phyloP scores from a whole-genome alignment of 2,888 invertebrate species.

The Kryphioiulus occultus region DNA sequence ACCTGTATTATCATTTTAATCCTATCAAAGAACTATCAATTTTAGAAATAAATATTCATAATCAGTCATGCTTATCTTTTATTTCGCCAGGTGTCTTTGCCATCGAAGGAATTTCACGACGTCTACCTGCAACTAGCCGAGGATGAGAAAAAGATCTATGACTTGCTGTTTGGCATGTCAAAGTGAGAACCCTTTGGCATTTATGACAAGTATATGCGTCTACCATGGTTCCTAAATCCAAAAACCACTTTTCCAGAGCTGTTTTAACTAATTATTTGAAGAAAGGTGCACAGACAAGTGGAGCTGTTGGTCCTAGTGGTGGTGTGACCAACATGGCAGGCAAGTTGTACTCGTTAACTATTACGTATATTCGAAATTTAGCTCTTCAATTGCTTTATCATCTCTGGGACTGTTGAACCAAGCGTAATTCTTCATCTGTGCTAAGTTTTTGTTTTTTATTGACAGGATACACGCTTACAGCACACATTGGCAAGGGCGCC shows the following conservation, averaged over 20 bases:
- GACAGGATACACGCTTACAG: not conserved
- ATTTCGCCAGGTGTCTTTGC: constrained; percentile 68
- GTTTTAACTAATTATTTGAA: constrained; percentile 61
- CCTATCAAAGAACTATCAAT: no score
- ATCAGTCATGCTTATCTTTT: not conserved
- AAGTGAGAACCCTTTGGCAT: constrained; percentile 59
- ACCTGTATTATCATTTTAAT: no score
- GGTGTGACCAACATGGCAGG: not conserved
- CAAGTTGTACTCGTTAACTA: not conserved
- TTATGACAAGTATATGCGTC: not conserved
- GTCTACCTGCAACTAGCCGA: constrained; percentile 59
- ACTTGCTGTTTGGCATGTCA: constrained; percentile 68
- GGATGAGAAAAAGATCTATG: constrained; percentile 72
- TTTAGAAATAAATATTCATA: no score
- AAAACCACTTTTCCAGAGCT: constrained; percentile 57
- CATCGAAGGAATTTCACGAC: constrained; percentile 70
- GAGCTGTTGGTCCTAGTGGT: not conserved
- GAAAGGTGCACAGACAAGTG: constrained; percentile 59
- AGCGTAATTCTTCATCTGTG: not conserved
- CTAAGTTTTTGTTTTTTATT: not conserved
- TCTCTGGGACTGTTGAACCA: no score
- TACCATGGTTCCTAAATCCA: not conserved
- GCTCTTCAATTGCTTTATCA: no score
- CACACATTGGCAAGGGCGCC: not conserved
- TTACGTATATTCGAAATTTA: no score